Evolutionary conservation across 2,113 vertebrate species (phyloP).

Genomic region (Corynorhinus townsendii): DNA sequence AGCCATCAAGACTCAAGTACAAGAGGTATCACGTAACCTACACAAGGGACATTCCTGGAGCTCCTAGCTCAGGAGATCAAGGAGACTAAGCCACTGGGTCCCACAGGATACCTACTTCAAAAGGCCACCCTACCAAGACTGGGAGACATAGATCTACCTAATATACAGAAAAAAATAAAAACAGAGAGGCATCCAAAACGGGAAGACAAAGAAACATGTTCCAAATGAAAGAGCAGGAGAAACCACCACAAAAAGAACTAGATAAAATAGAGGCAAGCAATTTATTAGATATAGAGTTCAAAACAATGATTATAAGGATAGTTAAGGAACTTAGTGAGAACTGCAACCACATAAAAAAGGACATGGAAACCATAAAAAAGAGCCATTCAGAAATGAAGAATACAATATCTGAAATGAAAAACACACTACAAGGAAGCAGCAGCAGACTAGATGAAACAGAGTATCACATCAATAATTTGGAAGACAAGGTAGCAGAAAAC

Average conservation of each 20-base stretch:
- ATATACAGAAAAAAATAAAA: not conserved
- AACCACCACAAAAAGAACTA: not conserved
- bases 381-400: not conserved
- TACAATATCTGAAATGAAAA: not conserved
- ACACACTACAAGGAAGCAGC: not conserved
- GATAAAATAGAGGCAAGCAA: not conserved
- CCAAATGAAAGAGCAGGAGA: not conserved
- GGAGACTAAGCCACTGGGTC: not conserved
- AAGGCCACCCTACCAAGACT: not conserved
- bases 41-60: not conserved
- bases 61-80: not conserved
- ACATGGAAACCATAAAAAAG: not conserved
- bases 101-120: not conserved
- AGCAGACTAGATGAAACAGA: not conserved
- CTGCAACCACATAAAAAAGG: not conserved
- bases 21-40: not conserved
- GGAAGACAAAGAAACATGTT: not conserved
- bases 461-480: not conserved
- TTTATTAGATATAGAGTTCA: not conserved
- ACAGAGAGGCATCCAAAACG: not conserved
- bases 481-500: not conserved
- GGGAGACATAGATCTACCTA: not conserved
- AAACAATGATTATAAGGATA: not conserved
- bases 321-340: not conserved
- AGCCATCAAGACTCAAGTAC: not conserved